Conservation (phyloP, 53 echinoderm and acorn worm genomes). For the Apostichopus leukothele region DNA sequence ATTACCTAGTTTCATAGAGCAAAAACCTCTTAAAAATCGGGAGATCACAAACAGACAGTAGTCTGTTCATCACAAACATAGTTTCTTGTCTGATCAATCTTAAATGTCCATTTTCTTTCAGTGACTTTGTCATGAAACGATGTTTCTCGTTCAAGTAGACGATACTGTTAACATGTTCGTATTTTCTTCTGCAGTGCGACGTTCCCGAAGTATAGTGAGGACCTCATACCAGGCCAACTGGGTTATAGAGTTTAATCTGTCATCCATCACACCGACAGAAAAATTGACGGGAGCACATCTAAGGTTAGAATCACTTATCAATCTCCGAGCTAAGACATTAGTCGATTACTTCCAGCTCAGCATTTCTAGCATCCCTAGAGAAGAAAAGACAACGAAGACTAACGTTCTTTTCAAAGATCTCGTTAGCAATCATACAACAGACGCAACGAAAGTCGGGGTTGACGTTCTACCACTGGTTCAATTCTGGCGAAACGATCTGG, state of each 20-base stretch:
- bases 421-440: conserved; percentile 10
- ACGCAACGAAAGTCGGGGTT: conserved; percentile 40
- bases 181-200: conserved; percentile 19
- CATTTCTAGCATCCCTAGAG: neutral
- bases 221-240: conserved; percentile 27
- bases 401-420: conserved; percentile 3
- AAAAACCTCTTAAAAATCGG: too few relatives aligned
- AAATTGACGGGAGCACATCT: conserved; percentile 78
- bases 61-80: too few relatives aligned
- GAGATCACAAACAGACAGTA: too few relatives aligned
- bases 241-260: conserved; percentile 58
- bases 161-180: neutral
- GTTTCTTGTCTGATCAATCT: too few relatives aligned
- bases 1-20: too few relatives aligned
- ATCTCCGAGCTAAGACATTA: neutral
- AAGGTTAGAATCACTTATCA: conserved; percentile 59
- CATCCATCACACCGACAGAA: conserved; percentile 69
- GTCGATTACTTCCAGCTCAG: conserved; percentile 19
- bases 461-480: conserved; percentile 54
- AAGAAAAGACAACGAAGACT: neutral
- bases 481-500: conserved; percentile 27
- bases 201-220: conserved; percentile 7
- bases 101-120: too few relatives aligned
- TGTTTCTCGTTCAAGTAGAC: too few relatives aligned
- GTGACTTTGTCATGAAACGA: too few relatives aligned